phyloP scores from a whole-genome alignment of 2,797 vertebrate genomes.

The Poecilia velifera region DNA sequence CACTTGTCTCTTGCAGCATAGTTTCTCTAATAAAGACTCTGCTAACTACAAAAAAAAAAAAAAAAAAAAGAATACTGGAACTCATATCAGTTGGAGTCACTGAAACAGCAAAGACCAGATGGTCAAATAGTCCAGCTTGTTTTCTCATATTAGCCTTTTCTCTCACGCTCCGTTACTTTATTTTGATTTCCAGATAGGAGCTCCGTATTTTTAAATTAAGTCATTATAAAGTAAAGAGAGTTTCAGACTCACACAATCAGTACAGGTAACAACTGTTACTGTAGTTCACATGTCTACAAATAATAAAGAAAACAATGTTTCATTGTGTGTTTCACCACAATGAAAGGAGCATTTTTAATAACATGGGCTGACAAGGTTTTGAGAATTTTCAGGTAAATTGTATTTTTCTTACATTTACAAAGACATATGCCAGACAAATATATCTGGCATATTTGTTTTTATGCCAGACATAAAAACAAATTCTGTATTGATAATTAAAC shows the following conservation, averaged over 20 bases:
- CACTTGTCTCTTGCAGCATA: constrained; percentile 47
- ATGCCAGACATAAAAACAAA: background rate
- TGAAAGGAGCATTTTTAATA: background rate
- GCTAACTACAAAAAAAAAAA: background rate
- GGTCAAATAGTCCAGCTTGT: constrained; percentile 45
- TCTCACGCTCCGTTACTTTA: constrained; percentile 28
- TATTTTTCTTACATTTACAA: background rate
- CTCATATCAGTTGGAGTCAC: constrained; percentile 44
- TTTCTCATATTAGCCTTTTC: constrained; percentile 14
- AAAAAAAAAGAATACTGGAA: background rate
- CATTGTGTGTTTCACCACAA: background rate
- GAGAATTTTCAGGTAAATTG: background rate
- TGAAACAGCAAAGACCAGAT: constrained; percentile 50
- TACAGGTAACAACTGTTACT: background rate
- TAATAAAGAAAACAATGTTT: background rate
- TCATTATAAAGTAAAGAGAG: constrained; percentile 17
- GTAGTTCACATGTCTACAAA: background rate
- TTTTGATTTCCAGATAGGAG: constrained; percentile 33
- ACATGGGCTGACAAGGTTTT: background rate
- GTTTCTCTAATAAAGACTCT: constrained; percentile 26
- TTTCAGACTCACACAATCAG: constrained; percentile 1
- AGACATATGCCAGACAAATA: no score
- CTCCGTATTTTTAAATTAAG: constrained; percentile 24
- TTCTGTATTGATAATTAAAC: background rate
- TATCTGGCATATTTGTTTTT: background rate